phyloP scores from a whole-genome alignment of 1,140 invertebrate species.

The Pectinophora gossypiella region DNA sequence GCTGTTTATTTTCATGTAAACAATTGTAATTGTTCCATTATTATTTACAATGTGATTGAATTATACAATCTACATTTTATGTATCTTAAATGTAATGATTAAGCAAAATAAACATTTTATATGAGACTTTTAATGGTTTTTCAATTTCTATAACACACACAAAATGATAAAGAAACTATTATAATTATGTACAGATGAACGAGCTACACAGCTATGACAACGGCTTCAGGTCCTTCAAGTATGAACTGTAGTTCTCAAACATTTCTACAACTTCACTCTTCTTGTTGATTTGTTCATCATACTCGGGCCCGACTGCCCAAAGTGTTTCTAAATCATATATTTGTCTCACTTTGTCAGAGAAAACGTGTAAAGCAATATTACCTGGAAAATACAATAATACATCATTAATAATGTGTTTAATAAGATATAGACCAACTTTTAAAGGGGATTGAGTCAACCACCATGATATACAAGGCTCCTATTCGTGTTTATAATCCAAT shows the following conservation, averaged over 20 bases:
- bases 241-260: conserved; percentile 79
- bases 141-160: conserved; percentile 15
- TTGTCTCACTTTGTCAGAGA: conserved; percentile 81
- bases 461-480: no score
- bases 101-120: conserved; percentile 73
- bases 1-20: conserved; percentile 23
- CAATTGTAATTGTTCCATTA: conserved; percentile 44
- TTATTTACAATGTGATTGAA: conserved; percentile 52
- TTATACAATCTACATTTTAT: conserved; percentile 62
- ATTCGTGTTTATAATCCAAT: background rate
- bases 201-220: conserved; percentile 33
- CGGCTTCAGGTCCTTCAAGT: conserved; percentile 78
- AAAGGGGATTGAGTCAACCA: no score
- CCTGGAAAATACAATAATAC: no score
- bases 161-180: background rate
- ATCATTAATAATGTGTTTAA: background rate
- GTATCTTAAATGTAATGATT: conserved; percentile 60
- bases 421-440: no score
- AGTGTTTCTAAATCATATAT: conserved; percentile 92
- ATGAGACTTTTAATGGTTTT: conserved; percentile 62
- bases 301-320: conserved; percentile 90
- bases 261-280: conserved; percentile 76
- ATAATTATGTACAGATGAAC: no score
- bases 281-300: conserved; percentile 83
- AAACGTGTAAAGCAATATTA: conserved; percentile 94